Evolutionary conservation across 2,113 vertebrate genomes (phyloP).

Genomic region (Mixornis gularis): DNA sequence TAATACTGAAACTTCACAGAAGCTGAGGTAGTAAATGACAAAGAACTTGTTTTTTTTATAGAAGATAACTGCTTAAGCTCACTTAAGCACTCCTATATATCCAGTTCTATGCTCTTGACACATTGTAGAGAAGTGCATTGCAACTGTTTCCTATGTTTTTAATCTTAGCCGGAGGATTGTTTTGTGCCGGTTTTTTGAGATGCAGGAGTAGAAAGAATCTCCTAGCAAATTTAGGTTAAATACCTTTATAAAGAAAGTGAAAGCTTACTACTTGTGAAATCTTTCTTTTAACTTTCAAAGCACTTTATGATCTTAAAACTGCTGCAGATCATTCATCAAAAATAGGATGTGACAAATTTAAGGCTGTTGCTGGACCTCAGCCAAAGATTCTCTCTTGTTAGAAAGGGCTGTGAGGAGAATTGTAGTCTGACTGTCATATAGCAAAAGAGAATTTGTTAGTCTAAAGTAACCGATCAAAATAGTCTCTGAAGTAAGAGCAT

Average conservation of each 20-base stretch:
- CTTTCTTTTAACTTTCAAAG: slow-evolving; percentile 8
- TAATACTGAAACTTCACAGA: background rate
- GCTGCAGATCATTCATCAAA: background rate
- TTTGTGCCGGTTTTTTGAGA: background rate
- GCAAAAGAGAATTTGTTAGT: slow-evolving; percentile 60
- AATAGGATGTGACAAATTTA: background rate
- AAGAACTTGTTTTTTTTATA: background rate
- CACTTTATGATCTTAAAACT: slow-evolving; percentile 22
- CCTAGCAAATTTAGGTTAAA: background rate
- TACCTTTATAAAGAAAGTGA: background rate
- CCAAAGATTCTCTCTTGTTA: slow-evolving; percentile 33
- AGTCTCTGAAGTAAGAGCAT: slow-evolving; percentile 46
- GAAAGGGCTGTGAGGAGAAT: background rate
- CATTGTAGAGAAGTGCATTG: background rate
- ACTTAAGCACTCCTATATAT: background rate
- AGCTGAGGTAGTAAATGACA: background rate
- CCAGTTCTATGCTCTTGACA: background rate
- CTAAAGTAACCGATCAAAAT: slow-evolving; percentile 60
- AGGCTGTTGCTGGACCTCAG: slow-evolving; percentile 25
- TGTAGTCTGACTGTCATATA: slow-evolving; percentile 1
- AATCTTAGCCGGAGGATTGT: background rate
- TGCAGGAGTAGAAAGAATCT: background rate
- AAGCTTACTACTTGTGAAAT: background rate
- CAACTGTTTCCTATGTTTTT: background rate
- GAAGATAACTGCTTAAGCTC: background rate